Percentiles rank a stretch among this genome's conserved stretches.
Conservation (phyloP, 2,797 vertebrate species). For the Sebastes minor region DNA sequence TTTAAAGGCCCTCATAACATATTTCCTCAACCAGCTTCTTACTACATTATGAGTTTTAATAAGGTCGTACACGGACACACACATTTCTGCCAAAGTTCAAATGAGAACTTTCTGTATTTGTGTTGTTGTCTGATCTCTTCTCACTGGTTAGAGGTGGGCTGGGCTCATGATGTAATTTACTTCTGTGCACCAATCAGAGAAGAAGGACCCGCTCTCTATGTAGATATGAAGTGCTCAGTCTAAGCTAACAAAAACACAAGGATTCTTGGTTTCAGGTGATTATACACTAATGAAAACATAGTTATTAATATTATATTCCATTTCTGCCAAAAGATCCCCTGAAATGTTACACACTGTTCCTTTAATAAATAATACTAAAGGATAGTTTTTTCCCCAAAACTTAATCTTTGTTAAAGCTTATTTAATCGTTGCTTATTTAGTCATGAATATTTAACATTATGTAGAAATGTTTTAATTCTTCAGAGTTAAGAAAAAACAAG, state of each 20-base stretch:
- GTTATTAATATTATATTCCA: no score
- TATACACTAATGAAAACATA: no score
- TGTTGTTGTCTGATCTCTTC: background rate
- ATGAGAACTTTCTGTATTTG: background rate
- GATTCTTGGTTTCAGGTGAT: no score
- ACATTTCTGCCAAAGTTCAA: background rate
- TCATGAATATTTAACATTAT: background rate
- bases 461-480: background rate
- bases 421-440: background rate
- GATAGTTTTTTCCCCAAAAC: background rate
- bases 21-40: background rate
- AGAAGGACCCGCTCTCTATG: no score
- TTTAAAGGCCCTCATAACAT: background rate
- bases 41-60: background rate
- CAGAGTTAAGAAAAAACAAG: background rate
- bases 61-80: background rate
- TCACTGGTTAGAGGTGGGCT: background rate
- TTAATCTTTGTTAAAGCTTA: background rate
- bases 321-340: no score
- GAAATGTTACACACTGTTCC: no score
- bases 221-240: no score
- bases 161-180: background rate
- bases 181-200: background rate
- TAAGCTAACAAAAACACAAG: fast-evolving
- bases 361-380: background rate